phyloP scores from a whole-genome alignment of 2,888 invertebrate genomes.

The Parnassius smintheus region DNA sequence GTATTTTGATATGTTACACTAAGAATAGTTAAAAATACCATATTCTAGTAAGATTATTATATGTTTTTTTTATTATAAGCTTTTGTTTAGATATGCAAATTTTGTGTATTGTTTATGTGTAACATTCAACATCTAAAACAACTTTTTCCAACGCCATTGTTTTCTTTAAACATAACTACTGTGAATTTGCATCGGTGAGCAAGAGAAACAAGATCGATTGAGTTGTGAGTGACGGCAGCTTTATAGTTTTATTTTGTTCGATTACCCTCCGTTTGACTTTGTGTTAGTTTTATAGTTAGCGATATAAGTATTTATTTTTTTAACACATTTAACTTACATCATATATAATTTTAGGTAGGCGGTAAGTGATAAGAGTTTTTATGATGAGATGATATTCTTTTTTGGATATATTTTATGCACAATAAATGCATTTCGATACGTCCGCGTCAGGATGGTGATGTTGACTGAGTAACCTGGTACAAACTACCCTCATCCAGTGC shows the following conservation, averaged over 20 bases:
- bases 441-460: constrained; percentile 46
- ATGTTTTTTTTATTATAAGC: no score
- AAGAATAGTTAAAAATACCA: no score
- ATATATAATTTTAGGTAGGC: constrained; percentile 36
- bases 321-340: constrained; percentile 39
- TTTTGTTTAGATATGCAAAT: no score
- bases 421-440: constrained; percentile 63
- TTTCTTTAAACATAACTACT: constrained; percentile 20
- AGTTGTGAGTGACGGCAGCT: constrained; percentile 39
- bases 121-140: background rate
- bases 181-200: constrained; percentile 25
- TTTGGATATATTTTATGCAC: constrained; percentile 63
- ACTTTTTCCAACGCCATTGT: constrained; percentile 11
- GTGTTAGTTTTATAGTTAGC: constrained; percentile 45
- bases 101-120: background rate
- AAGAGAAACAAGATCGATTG: constrained; percentile 1
- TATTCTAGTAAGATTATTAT: no score
- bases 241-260: constrained; percentile 45
- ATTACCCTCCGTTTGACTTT: constrained; percentile 64
- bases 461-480: constrained; percentile 69
- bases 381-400: constrained; percentile 51
- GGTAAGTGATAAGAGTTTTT: constrained; percentile 49
- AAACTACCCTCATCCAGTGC: constrained; percentile 72
- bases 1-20: no score
- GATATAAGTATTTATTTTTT: constrained; percentile 68